These are phyloP conservation scores for Cyprinodon variegatus DNA, from an alignment of 2,113 vertebrate species.

Conservation along the genomic window DNA sequence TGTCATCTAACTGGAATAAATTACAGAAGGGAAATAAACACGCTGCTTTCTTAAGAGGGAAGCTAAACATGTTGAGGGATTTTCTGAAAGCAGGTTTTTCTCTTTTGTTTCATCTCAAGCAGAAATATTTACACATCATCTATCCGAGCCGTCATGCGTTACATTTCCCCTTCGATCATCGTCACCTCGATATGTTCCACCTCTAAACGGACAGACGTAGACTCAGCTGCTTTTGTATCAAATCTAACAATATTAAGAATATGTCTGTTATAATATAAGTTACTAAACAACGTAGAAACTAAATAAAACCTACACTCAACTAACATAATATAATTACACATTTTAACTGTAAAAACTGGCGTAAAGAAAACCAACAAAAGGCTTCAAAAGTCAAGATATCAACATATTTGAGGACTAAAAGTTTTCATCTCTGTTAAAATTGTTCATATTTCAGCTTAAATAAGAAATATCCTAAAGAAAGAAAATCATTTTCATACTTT, in stretches of 20 bases:
- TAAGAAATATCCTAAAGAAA: neutral
- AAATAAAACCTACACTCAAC: too few relatives aligned
- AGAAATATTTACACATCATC: neutral
- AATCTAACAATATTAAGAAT: neutral
- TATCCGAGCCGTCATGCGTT: neutral
- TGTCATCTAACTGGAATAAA: too few relatives aligned
- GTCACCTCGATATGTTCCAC: neutral
- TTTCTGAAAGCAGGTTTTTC: neutral
- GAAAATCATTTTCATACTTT: neutral
- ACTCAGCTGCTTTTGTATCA: neutral
- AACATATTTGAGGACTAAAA: too few relatives aligned
- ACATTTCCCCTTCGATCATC: neutral
- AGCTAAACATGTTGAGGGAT: neutral
- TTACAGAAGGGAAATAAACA: too few relatives aligned
- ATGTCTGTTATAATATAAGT: neutral
- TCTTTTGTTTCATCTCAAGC: neutral
- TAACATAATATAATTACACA: too few relatives aligned
- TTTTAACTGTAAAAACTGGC: neutral
- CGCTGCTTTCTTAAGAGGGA: neutral
- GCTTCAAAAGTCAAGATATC: too few relatives aligned
- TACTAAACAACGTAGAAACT: neutral
- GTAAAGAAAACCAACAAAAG: neutral
- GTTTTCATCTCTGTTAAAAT: neutral
- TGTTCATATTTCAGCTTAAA: neutral
- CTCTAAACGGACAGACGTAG: neutral